phyloP scores from a whole-genome alignment of 1,140 invertebrate species.

The Armadillidium nasatum region DNA sequence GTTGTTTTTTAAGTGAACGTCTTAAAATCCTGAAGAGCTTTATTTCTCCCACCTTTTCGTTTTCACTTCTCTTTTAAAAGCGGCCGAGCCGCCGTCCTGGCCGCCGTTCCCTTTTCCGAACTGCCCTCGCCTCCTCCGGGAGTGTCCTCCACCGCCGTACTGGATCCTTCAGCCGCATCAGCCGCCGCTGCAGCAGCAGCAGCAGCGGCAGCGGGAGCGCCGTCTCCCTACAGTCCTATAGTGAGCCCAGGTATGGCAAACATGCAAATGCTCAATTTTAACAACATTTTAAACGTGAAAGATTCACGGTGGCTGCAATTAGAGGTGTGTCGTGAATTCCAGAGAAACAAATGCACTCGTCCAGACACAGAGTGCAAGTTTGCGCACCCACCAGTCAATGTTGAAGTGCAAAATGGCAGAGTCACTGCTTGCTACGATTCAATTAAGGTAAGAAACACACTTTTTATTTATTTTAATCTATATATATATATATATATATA shows the following conservation, averaged over 20 bases:
- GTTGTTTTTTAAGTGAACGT: too few species aligned
- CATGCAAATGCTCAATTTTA: conserved; percentile 85
- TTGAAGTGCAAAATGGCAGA: conserved; percentile 98
- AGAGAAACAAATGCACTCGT: conserved; percentile 97
- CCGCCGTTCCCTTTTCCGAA: background rate
- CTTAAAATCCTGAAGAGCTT: too few species aligned
- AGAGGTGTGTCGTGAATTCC: conserved; percentile 99
- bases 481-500: too few species aligned
- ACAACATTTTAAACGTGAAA: conserved; percentile 93
- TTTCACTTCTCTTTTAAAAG: background rate
- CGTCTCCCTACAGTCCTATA: conserved; percentile 40
- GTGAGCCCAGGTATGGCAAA: conserved; percentile 58
- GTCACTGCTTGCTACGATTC: conserved; percentile 99
- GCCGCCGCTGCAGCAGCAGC: conserved; percentile 19
- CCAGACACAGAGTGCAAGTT: conserved; percentile 99
- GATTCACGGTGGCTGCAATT: conserved; percentile 99
- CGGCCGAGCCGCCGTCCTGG: background rate
- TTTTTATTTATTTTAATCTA: too few species aligned
- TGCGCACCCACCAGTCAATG: conserved; percentile 97
- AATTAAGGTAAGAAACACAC: conserved; percentile 83
- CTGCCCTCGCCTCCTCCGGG: background rate
- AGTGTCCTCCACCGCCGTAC: background rate
- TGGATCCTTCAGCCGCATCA: conserved; percentile 31
- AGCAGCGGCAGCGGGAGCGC: conserved; percentile 34
- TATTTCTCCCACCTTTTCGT: background rate